Percentiles rank a stretch among this genome's conserved stretches.
Conservation (phyloP, 2,113 vertebrate genomes). For the Pristiophorus japonicus region DNA sequence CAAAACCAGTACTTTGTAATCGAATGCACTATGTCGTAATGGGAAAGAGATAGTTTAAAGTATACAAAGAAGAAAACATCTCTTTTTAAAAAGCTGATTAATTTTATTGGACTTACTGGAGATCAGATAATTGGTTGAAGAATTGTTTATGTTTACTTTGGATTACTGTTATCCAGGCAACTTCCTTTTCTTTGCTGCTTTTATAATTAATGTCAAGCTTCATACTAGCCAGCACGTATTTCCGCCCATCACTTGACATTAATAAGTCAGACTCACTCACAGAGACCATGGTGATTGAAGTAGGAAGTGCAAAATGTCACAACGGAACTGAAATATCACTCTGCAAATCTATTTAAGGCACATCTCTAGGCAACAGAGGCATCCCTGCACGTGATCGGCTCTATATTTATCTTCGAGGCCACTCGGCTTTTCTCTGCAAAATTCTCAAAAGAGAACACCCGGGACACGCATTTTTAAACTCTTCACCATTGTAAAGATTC, state of each 20-base stretch:
- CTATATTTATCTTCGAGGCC: neutral
- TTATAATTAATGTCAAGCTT: neutral
- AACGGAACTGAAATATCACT: neutral
- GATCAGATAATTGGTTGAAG: neutral
- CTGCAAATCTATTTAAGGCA: slow-evolving; percentile 8
- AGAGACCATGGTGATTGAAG: neutral
- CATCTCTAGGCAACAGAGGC: neutral
- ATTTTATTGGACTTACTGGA: neutral
- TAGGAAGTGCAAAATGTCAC: neutral
- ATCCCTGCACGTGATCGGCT: neutral
- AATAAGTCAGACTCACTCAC: neutral
- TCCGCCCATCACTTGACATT: neutral
- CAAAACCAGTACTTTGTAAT: neutral
- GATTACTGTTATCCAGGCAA: neutral
- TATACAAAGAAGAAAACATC: neutral
- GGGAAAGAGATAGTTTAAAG: neutral
- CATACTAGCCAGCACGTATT: neutral
- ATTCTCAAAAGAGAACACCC: slow-evolving; percentile 25
- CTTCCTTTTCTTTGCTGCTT: neutral
- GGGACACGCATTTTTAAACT: neutral
- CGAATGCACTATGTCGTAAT: neutral
- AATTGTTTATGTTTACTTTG: neutral
- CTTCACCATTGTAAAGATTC: slow-evolving; percentile 8
- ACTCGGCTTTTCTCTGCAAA: neutral
- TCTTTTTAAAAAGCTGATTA: neutral